Evolutionary conservation across 2,888 invertebrate genomes (phyloP).

Genomic region (Hirtodrosophila trivittata): DNA sequence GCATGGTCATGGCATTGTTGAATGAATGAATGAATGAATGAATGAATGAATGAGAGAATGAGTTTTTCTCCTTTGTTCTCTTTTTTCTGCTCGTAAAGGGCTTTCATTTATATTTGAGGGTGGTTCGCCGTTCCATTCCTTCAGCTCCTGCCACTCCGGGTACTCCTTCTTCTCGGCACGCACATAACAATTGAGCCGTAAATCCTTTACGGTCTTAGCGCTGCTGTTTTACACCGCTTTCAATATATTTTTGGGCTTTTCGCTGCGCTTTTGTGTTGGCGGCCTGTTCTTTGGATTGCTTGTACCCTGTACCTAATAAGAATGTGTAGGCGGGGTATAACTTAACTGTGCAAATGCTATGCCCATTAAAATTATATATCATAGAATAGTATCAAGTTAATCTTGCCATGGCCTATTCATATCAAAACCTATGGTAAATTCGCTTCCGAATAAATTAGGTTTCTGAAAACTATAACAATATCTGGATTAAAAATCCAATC

Average conservation of each 20-base stretch:
- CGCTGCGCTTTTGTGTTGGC: slow-evolving; percentile 66
- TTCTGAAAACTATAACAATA: too few species aligned
- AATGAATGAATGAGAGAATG: slow-evolving; percentile 53
- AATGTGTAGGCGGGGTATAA: background rate
- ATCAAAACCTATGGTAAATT: too few species aligned
- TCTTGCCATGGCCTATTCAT: too few species aligned
- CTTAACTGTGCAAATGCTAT: background rate
- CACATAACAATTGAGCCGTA: slow-evolving; percentile 82
- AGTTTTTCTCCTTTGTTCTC: slow-evolving; percentile 52
- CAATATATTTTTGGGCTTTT: slow-evolving; percentile 39
- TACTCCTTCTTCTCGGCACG: slow-evolving; percentile 41
- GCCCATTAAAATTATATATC: background rate
- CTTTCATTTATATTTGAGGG: slow-evolving; percentile 60
- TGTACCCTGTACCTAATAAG: background rate
- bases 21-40: slow-evolving; percentile 51
- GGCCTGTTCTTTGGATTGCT: slow-evolving; percentile 38
- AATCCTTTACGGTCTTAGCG: slow-evolving; percentile 81
- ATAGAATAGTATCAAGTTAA: too few species aligned
- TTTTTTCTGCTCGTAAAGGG: slow-evolving; percentile 52
- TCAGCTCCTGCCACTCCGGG: slow-evolving; percentile 16
- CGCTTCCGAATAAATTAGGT: too few species aligned
- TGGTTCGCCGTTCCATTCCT: slow-evolving; percentile 31
- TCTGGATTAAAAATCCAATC: too few species aligned
- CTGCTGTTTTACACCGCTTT: slow-evolving; percentile 66
- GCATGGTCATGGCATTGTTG: slow-evolving; percentile 56